A percentile compares a stretch with the other conserved stretches of the same genome.
Evolutionary conservation across 2,797 vertebrate genomes (phyloP).

Genomic region (Gymnothorax javanicus): DNA sequence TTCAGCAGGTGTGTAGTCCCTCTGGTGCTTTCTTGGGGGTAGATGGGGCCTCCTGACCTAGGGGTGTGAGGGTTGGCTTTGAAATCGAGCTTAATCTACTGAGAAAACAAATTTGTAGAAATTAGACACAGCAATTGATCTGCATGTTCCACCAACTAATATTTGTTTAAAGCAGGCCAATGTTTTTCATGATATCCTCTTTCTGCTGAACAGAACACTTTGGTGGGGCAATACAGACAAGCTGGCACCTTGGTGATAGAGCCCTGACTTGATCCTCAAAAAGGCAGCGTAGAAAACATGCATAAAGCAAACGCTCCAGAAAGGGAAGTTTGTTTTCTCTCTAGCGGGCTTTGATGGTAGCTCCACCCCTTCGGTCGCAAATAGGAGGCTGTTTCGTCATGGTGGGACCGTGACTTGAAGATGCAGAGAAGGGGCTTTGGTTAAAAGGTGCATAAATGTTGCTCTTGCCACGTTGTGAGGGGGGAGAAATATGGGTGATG

Average conservation of each 20-base stretch:
- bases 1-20: slow-evolving; percentile 12
- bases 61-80: not conserved
- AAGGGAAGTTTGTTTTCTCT: slow-evolving; percentile 7
- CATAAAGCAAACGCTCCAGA: not conserved
- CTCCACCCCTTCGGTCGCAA: not conserved
- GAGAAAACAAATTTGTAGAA: slow-evolving; percentile 19
- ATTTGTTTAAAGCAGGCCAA: slow-evolving; percentile 6
- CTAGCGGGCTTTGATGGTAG: not conserved
- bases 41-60: not conserved
- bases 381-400: not conserved
- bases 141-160: slow-evolving; percentile 1
- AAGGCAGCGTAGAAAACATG: not conserved
- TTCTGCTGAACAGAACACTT: slow-evolving; percentile 4
- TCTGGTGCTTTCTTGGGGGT: not conserved
- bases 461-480: not conserved
- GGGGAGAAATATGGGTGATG: not conserved
- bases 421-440: not conserved
- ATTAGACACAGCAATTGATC: slow-evolving; percentile 18
- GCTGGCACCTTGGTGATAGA: slow-evolving; percentile 16
- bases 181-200: slow-evolving; percentile 12
- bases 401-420: not conserved
- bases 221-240: slow-evolving; percentile 6
- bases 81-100: slow-evolving; percentile 24
- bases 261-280: slow-evolving; percentile 18
- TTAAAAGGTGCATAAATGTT: slow-evolving; percentile 12